Evolutionary conservation across 2,888 invertebrate genomes (phyloP).

Genomic region (Dolichopus griseipennis): DNA sequence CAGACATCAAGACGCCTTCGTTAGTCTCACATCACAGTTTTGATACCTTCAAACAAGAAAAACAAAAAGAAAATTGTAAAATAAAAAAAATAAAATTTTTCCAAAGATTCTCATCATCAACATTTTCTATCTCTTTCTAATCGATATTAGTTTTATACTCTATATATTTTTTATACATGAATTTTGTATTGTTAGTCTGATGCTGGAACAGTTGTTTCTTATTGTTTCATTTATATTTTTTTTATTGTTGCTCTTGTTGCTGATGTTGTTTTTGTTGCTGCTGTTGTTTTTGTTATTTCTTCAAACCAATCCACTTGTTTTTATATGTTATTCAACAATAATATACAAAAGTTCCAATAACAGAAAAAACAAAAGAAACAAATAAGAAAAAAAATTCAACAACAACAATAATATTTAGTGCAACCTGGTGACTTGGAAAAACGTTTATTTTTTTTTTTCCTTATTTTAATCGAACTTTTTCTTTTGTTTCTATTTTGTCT

Average conservation of each 20-base stretch:
- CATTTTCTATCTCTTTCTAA: background rate
- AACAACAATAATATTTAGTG: background rate
- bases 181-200: background rate
- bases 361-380: background rate
- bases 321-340: background rate
- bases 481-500: background rate
- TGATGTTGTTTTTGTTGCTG: no score
- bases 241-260: no score
- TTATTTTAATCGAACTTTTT: background rate
- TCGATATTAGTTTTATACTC: no score
- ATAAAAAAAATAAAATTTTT: background rate
- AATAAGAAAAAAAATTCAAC: background rate
- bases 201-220: background rate
- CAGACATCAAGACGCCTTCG: constrained; percentile 1
- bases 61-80: no score
- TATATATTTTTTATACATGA: background rate
- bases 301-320: background rate
- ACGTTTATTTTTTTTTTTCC: background rate
- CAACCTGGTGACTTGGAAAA: constrained; percentile 1
- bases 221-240: background rate
- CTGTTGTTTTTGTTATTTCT: background rate
- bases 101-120: background rate
- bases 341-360: background rate
- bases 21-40: constrained; percentile 3
- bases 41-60: background rate